A percentile compares a stretch with the other conserved stretches of the same genome.
These are phyloP conservation scores for Microctenopoma lineatum DNA, from an alignment of 2,797 vertebrate genomes.

Conservation along the genomic window DNA sequence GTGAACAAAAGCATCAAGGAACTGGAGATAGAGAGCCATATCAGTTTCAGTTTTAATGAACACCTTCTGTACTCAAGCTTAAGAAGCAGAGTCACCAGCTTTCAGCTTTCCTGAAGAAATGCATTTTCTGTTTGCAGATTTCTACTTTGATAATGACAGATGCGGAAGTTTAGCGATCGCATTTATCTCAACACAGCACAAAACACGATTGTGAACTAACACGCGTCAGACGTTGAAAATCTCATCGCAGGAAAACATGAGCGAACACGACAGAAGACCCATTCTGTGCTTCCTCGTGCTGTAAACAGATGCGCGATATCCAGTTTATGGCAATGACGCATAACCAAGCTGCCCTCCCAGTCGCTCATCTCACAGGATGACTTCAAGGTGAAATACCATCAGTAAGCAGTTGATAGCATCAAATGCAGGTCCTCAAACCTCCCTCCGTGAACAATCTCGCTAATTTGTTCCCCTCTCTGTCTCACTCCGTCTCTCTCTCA, in stretches of 20 bases:
- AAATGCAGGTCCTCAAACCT: slow-evolving; percentile 72
- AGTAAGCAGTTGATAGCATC: slow-evolving; percentile 67
- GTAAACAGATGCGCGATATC: slow-evolving; percentile 64
- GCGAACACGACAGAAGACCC: slow-evolving; percentile 8
- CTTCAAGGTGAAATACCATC: slow-evolving; percentile 66
- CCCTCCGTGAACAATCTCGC: slow-evolving; percentile 72
- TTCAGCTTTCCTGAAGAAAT: slow-evolving; percentile 53
- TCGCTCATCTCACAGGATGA: slow-evolving; percentile 54
- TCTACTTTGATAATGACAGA: slow-evolving; percentile 57
- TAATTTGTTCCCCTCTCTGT: slow-evolving; percentile 73
- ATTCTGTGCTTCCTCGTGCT: slow-evolving; percentile 12
- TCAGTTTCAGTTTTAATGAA: slow-evolving; percentile 79
- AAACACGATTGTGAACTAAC: slow-evolving; percentile 35
- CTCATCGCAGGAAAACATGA: slow-evolving; percentile 1
- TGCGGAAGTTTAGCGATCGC: slow-evolving; percentile 38
- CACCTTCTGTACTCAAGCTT: slow-evolving; percentile 60
- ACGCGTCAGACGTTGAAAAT: slow-evolving; percentile 39
- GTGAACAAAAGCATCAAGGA: slow-evolving; percentile 74
- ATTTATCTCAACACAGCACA: slow-evolving; percentile 43
- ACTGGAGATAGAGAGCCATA: slow-evolving; percentile 69
- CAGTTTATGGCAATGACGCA: slow-evolving; percentile 69
- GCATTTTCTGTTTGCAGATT: slow-evolving; percentile 65
- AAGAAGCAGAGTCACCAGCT: slow-evolving; percentile 62
- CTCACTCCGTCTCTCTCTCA: slow-evolving; percentile 39
- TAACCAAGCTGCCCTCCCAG: slow-evolving; percentile 61